Evolutionary conservation across 1,140 invertebrate genomes (phyloP).

Genomic region (Diprion similis): DNA sequence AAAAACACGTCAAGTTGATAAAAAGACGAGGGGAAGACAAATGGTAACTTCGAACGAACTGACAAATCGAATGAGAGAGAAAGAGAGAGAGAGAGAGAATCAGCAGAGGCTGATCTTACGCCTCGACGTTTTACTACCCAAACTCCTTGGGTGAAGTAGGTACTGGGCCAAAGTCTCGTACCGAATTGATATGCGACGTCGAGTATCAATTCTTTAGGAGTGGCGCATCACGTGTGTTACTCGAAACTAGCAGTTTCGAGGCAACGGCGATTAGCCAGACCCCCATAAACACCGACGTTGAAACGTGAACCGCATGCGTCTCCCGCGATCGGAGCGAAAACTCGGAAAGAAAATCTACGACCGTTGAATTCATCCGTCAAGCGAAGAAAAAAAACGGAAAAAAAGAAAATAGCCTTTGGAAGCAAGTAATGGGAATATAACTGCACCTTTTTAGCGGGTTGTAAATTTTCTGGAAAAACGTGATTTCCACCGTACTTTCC

Average conservation of each 20-base stretch:
- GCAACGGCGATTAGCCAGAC: background rate
- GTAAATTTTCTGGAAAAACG: constrained; percentile 12
- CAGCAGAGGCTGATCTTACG: background rate
- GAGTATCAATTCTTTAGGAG: constrained; percentile 1
- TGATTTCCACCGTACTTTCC: background rate
- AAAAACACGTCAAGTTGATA: background rate
- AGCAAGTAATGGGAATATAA: constrained; percentile 4
- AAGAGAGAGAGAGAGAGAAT: background rate
- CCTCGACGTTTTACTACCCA: background rate
- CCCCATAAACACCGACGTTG: background rate
- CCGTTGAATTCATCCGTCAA: background rate
- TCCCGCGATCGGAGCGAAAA: background rate
- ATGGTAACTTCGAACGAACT: background rate
- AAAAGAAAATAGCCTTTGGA: background rate
- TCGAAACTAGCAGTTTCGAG: background rate
- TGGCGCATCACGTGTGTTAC: background rate
- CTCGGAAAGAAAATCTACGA: constrained; percentile 1
- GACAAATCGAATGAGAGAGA: background rate
- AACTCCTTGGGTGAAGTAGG: background rate
- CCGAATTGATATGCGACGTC: background rate
- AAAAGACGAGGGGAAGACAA: background rate
- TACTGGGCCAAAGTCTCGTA: background rate
- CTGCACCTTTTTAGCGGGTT: constrained; percentile 13
- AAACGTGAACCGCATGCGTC: constrained; percentile 4
- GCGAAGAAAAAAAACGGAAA: no score